Evolutionary conservation across 2,113 vertebrate species (phyloP).

Genomic region (Hyperopisus bebe): DNA sequence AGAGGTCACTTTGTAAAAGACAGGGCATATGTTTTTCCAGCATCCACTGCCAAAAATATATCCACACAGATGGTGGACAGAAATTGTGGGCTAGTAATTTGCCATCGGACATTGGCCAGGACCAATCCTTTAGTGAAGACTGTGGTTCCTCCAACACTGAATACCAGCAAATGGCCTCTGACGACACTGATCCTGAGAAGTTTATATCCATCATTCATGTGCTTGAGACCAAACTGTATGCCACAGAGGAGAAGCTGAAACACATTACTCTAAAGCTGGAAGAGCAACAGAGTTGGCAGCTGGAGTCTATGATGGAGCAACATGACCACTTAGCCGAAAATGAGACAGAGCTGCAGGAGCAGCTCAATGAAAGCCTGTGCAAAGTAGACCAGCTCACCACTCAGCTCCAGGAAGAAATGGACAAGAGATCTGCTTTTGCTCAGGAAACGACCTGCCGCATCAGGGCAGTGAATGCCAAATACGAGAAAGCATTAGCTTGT

Average conservation of each 20-base stretch:
- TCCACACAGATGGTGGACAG: constrained; percentile 62
- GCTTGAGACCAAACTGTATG: constrained; percentile 79
- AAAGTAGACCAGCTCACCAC: constrained; percentile 55
- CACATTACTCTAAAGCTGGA: constrained; percentile 74
- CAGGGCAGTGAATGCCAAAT: constrained; percentile 60
- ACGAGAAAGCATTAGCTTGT: constrained; percentile 66
- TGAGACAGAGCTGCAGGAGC: constrained; percentile 60
- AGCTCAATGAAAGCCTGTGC: constrained; percentile 57
- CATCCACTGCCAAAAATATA: constrained; percentile 88
- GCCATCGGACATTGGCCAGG: constrained; percentile 65
- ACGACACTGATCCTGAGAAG: constrained; percentile 68
- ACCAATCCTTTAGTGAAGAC: constrained; percentile 58
- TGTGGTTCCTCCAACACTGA: constrained; percentile 60
- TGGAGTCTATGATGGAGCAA: constrained; percentile 51
- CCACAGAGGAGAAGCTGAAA: constrained; percentile 85
- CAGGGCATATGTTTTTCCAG: constrained; percentile 85
- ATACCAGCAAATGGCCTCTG: constrained; percentile 49
- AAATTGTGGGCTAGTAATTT: constrained; percentile 60
- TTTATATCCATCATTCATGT: constrained; percentile 84
- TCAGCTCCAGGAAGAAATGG: constrained; percentile 61
- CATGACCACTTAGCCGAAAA: constrained; percentile 64
- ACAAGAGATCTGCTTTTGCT: constrained; percentile 32
- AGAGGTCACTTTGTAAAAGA: constrained; percentile 65
- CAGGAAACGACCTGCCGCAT: constrained; percentile 28
- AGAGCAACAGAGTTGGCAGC: constrained; percentile 62